Conservation (phyloP, 2,113 vertebrate genomes). For the Cettia cetti region DNA sequence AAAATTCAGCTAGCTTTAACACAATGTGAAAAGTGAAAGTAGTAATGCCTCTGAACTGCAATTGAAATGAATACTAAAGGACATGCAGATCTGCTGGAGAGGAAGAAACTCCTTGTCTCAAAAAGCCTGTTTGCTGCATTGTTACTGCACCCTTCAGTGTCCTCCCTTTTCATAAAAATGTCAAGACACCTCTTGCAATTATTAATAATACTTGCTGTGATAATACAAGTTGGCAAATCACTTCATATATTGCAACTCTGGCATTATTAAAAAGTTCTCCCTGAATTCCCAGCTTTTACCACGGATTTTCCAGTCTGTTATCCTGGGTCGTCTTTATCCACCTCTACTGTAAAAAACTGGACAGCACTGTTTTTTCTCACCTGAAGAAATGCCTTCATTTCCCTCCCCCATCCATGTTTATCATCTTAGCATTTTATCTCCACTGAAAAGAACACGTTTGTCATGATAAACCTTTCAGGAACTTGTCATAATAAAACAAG, state of each 20-base stretch:
- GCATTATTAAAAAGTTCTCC: neutral
- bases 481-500: neutral
- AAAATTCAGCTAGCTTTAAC: neutral
- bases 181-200: neutral
- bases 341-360: neutral
- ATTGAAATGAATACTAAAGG: neutral
- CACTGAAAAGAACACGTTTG: neutral
- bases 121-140: neutral
- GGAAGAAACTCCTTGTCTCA: neutral
- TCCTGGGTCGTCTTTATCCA: neutral
- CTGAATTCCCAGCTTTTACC: neutral
- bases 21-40: neutral
- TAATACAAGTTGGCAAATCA: neutral
- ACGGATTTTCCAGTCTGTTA: neutral
- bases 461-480: neutral
- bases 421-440: neutral
- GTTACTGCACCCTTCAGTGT: neutral
- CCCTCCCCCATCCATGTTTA: fast-evolving
- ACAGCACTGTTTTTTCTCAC: neutral
- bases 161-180: neutral
- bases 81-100: neutral
- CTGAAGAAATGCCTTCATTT: neutral
- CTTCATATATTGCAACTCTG: neutral
- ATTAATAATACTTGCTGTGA: neutral
- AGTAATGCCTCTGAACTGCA: neutral